Conservation (phyloP, 2,888 invertebrate genomes). For the Scaptomyza tumidula region DNA sequence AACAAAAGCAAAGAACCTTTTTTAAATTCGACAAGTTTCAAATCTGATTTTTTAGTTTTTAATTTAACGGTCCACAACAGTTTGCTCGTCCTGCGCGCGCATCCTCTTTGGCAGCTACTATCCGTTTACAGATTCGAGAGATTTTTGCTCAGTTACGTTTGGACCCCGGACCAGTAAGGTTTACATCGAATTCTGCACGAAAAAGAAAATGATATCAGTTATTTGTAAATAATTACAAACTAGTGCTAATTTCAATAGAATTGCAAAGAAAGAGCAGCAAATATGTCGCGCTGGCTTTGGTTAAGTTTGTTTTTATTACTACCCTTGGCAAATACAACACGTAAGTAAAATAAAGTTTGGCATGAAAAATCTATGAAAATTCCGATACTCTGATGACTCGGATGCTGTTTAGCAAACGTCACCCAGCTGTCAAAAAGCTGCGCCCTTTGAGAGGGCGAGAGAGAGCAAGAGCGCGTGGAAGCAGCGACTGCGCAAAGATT, state of each 20-base stretch:
- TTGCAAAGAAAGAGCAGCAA: conserved; percentile 21
- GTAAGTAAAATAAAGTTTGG: conserved; percentile 55
- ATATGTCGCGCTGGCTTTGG: conserved; percentile 67
- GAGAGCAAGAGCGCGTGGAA: conserved; percentile 13
- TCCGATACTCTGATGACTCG: conserved; percentile 49
- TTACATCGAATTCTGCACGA: conserved; percentile 10
- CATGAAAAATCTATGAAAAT: conserved; percentile 60
- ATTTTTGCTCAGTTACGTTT: conserved; percentile 46
- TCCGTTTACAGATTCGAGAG: conserved; percentile 15
- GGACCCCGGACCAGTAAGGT: conserved; percentile 41
- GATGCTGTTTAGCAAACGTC: conserved; percentile 63
- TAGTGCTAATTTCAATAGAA: conserved; percentile 6
- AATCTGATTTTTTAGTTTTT: neutral
- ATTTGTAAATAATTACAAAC: conserved; percentile 1
- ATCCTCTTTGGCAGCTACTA: neutral
- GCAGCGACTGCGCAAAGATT: conserved; percentile 59
- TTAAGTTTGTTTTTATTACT: conserved; percentile 64
- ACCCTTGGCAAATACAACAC: conserved; percentile 68
- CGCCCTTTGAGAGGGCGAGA: conserved; percentile 28
- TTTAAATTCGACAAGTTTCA: too few species aligned
- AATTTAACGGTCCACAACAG: neutral
- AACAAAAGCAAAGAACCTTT: too few species aligned
- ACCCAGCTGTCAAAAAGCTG: conserved; percentile 54
- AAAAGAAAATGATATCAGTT: conserved; percentile 24
- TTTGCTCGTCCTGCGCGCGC: neutral